A percentile compares a stretch with the other conserved stretches of the same genome.
Evolutionary conservation across 2,888 invertebrate species (phyloP).

Genomic region (Temnothorax unifasciatus): DNA sequence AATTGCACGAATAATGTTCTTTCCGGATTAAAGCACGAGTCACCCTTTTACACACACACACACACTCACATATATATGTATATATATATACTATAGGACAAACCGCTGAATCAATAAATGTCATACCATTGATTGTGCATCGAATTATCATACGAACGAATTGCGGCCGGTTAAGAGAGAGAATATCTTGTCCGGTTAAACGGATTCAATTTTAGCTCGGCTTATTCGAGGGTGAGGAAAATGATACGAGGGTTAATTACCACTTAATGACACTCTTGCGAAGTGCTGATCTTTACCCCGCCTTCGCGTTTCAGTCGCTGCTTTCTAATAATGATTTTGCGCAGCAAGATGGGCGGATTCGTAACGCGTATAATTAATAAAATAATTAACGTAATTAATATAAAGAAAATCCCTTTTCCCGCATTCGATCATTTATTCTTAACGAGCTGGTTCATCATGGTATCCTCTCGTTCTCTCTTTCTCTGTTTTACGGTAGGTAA

Average conservation of each 20-base stretch:
- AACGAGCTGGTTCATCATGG: slow-evolving; percentile 52
- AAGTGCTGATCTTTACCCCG: slow-evolving; percentile 26
- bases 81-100: neutral
- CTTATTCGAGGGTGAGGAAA: slow-evolving; percentile 63
- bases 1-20: neutral
- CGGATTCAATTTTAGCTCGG: slow-evolving; percentile 61
- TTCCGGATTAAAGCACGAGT: neutral
- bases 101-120: slow-evolving; percentile 52
- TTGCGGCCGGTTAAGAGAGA: neutral
- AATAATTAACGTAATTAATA: neutral
- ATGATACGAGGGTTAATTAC: slow-evolving; percentile 73
- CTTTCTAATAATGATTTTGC: slow-evolving; percentile 47
- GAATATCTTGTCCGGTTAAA: slow-evolving; percentile 40
- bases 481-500: slow-evolving; percentile 81
- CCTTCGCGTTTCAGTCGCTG: neutral
- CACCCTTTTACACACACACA: neutral
- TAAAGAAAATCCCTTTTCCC: neutral
- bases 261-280: slow-evolving; percentile 69
- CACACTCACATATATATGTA: too few relatives aligned
- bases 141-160: slow-evolving; percentile 38
- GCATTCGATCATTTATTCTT: slow-evolving; percentile 17
- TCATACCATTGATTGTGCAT: slow-evolving; percentile 31
- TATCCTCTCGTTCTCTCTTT: neutral
- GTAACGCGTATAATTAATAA: neutral
- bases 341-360: neutral